Base-by-base conservation (phyloP, 2,797 vertebrate species). In the Falco columbarius region DNA sequence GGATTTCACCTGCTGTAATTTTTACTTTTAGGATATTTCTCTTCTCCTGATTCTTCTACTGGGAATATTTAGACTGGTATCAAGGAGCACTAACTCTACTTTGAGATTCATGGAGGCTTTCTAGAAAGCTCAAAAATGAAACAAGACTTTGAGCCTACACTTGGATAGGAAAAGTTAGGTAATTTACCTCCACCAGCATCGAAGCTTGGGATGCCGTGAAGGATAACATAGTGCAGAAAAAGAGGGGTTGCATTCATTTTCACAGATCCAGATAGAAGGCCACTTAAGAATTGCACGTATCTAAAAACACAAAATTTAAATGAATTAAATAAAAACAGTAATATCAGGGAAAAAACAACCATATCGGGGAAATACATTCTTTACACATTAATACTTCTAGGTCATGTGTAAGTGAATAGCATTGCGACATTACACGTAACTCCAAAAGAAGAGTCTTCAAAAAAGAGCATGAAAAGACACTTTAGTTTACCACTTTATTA, bases 261-360 rank as follows among this genome's bases (percentile, higher is more conserved):
- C 98, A 99, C 98, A 4, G 98, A 98, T 36, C 99, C 99, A 7
- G 99, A 99, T 3, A 99, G 97, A 47, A 99, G 99, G 58, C 99
- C 99, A 93, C 98, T 99, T 89, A 99, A 98, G 95, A 99, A 99
- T 95, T 99, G 99, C 52, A 99, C 99, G 1, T 99, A 99, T 94
- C 99, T 99, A 98, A 89, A 90, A 90, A 20, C 2, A 80, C 4
- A 81, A 90, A 73, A 54, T 61, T 70, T 76, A 76, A 27, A 36
- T 52, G 23, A 89, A 86, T 95, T 89, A 92, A 54, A 77, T 68
- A 86, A 90, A 89, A 89, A 1, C 13, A 63, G 34, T n/a, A 76
- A 79, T 27, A 12, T 38, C 36, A 38, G 36, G 36, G 36, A 11
- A 38, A 38, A 38, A 38, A 38, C 14, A 38, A 49, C 3, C 3